These are phyloP conservation scores for Lacerta bilineata DNA, from an alignment of 2,797 vertebrate genomes.

Conservation along the genomic window DNA sequence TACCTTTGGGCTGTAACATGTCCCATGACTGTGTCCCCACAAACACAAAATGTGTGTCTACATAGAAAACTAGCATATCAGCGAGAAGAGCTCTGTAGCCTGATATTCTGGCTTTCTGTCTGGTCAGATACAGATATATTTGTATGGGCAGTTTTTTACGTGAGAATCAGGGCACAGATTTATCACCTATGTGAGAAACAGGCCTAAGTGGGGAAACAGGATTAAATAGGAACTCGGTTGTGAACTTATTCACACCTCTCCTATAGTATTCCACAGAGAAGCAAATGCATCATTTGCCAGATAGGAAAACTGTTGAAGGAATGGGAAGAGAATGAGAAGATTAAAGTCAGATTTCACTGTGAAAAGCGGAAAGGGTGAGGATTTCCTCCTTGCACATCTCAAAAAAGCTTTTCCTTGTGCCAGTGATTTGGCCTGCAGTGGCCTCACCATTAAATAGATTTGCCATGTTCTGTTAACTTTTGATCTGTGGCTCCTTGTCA, in stretches of 20 bases:
- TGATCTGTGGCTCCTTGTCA: constrained; percentile 17
- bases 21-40: not conserved
- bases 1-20: not conserved
- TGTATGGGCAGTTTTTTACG: not conserved
- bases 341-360: constrained; percentile 22
- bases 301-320: not conserved
- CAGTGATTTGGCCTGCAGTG: constrained; percentile 57
- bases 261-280: not conserved
- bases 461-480: constrained; percentile 45
- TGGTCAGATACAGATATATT: not conserved
- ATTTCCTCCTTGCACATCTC: not conserved
- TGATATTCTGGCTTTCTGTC: not conserved
- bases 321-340: constrained; percentile 38
- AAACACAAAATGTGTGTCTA: too few species aligned
- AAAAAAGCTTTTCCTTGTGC: constrained; percentile 48
- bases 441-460: constrained; percentile 55
- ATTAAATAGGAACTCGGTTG: not conserved
- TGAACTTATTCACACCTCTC: not conserved
- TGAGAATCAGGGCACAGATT: not conserved
- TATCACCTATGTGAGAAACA: not conserved
- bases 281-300: constrained; percentile 33
- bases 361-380: too few species aligned
- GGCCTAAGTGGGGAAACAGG: not conserved
- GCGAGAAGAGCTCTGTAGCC: not conserved
- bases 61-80: not conserved